Conservation (phyloP, 2,113 vertebrate species). For the Pelobates fuscus region DNA sequence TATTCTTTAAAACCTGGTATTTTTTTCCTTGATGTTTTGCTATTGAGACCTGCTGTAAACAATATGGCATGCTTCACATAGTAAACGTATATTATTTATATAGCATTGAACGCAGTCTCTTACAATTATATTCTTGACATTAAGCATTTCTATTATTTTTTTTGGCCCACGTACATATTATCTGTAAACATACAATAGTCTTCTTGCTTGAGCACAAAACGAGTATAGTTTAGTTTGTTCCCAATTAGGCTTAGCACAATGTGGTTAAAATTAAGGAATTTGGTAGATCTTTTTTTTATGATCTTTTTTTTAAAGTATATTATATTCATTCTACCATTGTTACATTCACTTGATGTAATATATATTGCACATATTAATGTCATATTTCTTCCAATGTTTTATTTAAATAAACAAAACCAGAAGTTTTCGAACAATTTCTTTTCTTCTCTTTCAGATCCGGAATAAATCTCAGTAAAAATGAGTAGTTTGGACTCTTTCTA, state of each 20-base stretch:
- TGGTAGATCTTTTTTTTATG: constrained; percentile 27
- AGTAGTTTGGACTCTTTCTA: constrained; percentile 34
- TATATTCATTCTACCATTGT: constrained; percentile 24
- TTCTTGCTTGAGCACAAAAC: too few relatives aligned
- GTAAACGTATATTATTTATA: too few relatives aligned
- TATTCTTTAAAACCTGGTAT: too few relatives aligned
- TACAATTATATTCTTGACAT: too few relatives aligned
- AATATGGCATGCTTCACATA: too few relatives aligned
- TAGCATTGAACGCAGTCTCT: too few relatives aligned
- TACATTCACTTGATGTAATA: constrained; percentile 27
- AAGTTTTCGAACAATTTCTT: constrained; percentile 40
- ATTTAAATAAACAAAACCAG: constrained; percentile 48
- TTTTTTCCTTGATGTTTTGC: too few relatives aligned
- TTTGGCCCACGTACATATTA: too few relatives aligned
- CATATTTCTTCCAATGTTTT: constrained; percentile 43
- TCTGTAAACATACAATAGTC: too few relatives aligned
- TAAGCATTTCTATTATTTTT: too few relatives aligned
- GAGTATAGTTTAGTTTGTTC: constrained; percentile 23
- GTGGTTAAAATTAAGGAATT: constrained; percentile 41
- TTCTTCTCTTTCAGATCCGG: constrained; percentile 23
- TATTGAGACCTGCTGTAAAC: too few relatives aligned
- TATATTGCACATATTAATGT: constrained; percentile 41
- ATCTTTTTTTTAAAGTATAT: constrained; percentile 32
- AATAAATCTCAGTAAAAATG: constrained; percentile 34
- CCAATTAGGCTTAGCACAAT: constrained; percentile 40